Percentiles rank a stretch among this genome's conserved stretches.
phyloP scores from a whole-genome alignment of 2,113 vertebrate species.

The Elephas maximus region DNA sequence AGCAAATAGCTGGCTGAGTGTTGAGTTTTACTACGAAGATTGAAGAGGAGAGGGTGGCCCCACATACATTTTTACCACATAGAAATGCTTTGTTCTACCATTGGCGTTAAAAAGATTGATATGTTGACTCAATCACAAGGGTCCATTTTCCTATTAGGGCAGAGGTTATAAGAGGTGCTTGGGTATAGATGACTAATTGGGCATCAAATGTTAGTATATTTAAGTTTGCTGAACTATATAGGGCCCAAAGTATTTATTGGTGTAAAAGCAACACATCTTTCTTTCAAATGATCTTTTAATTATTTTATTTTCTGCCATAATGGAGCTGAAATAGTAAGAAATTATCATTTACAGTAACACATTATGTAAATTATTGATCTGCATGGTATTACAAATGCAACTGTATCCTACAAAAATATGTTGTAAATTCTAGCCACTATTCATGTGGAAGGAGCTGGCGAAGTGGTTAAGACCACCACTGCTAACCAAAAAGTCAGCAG shows the following conservation, averaged over 20 bases:
- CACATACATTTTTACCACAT: background rate
- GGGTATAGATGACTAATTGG: background rate
- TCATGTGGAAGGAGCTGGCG: too few species aligned
- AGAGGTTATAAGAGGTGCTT: background rate
- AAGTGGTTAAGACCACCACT: too few species aligned
- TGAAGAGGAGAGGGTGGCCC: background rate
- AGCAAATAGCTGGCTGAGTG: background rate
- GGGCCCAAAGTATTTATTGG: background rate
- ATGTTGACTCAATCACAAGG: background rate
- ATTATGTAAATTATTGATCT: conserved; percentile 52
- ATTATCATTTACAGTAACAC: conserved; percentile 42
- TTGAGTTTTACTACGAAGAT: background rate
- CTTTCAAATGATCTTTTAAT: conserved; percentile 30
- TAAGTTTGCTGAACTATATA: background rate
- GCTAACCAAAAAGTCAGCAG: too few species aligned
- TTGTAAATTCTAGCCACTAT: background rate
- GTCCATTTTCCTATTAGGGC: background rate
- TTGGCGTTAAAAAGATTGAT: background rate
- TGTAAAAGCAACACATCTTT: background rate
- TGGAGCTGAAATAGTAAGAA: conserved; percentile 65
- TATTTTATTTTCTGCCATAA: conserved; percentile 46
- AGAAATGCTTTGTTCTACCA: background rate
- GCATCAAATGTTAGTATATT: background rate
- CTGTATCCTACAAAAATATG: background rate
- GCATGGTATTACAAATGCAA: background rate